These are phyloP conservation scores for Drosophila helvetica DNA, from an alignment of 2,888 invertebrate genomes.

Conservation along the genomic window DNA sequence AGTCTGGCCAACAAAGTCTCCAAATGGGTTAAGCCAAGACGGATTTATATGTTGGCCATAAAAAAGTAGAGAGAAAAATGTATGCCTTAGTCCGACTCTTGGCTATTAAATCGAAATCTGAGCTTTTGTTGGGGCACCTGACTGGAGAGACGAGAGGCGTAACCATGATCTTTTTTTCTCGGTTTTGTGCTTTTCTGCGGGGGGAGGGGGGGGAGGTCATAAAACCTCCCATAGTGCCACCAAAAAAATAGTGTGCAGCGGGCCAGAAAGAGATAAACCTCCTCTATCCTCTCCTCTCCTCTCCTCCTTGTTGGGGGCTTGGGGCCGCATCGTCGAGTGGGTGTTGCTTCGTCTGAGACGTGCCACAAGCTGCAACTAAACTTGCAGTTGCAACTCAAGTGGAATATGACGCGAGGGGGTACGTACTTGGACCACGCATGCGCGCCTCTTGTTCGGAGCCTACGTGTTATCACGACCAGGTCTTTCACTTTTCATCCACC, in stretches of 20 bases:
- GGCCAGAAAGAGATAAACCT: conserved; percentile 43
- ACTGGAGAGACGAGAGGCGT: conserved; percentile 64
- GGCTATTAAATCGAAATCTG: conserved; percentile 56
- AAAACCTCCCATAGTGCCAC: conserved; percentile 71
- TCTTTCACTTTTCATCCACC: conserved; percentile 36
- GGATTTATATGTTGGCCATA: conserved; percentile 65
- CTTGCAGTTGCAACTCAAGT: conserved; percentile 20
- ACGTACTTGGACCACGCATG: conserved; percentile 63
- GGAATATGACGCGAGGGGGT: conserved; percentile 17
- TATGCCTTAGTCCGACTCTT: conserved; percentile 43
- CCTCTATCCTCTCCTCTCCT: background rate
- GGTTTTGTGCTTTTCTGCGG: conserved; percentile 27
- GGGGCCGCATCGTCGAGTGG: conserved; percentile 51
- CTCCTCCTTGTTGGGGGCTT: conserved; percentile 4
- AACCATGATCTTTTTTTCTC: conserved; percentile 37
- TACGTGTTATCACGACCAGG: conserved; percentile 76
- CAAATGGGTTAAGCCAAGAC: conserved; percentile 48
- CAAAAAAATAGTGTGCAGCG: conserved; percentile 54
- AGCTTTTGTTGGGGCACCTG: conserved; percentile 72
- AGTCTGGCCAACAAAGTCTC: conserved; percentile 50
- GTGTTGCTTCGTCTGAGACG: conserved; percentile 58
- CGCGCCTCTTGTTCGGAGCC: conserved; percentile 56
- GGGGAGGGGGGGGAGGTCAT: conserved; percentile 61
- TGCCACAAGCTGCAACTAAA: conserved; percentile 37
- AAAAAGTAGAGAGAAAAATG: conserved; percentile 51